A percentile compares a stretch with the other conserved stretches of the same genome.
phyloP scores from a whole-genome alignment of 1,140 invertebrate species.

The Aethina tumida region DNA sequence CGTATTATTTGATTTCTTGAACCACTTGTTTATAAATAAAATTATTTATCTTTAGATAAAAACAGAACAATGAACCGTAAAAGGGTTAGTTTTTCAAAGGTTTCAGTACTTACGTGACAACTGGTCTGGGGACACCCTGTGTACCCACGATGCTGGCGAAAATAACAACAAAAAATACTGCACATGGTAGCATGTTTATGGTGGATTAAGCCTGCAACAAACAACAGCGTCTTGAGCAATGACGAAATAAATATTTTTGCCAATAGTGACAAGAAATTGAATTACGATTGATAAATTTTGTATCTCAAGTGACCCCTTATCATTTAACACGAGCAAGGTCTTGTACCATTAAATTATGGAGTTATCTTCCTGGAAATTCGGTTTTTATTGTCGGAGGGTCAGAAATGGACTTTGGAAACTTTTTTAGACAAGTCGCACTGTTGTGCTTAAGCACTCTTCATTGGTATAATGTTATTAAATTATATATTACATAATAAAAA shows the following conservation, averaged over 20 bases:
- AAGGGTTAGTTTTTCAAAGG: not conserved
- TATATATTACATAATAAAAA: too few relatives aligned
- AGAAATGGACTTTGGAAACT: too few relatives aligned
- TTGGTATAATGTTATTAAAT: too few relatives aligned
- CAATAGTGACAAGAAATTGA: conserved; percentile 5
- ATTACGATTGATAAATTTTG: conserved; percentile 5
- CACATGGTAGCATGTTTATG: conserved; percentile 5
- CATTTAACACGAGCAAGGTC: not conserved
- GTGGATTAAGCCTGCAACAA: conserved; percentile 5
- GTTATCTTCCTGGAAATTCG: not conserved
- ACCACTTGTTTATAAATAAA: not conserved
- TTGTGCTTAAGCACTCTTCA: too few relatives aligned
- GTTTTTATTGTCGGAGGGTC: conserved; percentile 1
- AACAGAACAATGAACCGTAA: not conserved
- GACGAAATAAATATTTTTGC: conserved; percentile 5
- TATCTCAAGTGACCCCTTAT: conserved; percentile 10
- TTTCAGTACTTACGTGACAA: conserved; percentile 5
- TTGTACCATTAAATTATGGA: not conserved
- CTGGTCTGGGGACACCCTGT: too few relatives aligned
- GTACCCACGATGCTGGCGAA: not conserved
- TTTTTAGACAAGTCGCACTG: too few relatives aligned
- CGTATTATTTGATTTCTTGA: not conserved
- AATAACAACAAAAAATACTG: conserved; percentile 5
- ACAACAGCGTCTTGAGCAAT: not conserved
- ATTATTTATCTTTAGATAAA: too few relatives aligned